A percentile compares a stretch with the other conserved stretches of the same genome.
Evolutionary conservation across 2,113 vertebrate genomes (phyloP).

Genomic region (Hydrochoerus hydrochaeris): DNA sequence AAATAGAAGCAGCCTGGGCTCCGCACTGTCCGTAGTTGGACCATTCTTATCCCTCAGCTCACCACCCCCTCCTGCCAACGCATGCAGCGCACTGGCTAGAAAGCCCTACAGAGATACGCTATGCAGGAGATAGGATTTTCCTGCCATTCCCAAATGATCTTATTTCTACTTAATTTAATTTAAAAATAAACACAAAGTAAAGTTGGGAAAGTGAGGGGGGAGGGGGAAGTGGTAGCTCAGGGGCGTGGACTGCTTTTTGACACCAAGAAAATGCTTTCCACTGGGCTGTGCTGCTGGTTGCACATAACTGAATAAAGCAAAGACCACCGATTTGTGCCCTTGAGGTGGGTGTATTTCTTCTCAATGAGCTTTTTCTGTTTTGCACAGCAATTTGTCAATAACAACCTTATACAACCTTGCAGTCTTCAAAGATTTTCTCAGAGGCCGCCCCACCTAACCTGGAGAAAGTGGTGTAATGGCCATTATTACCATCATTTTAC

Average conservation of each 20-base stretch:
- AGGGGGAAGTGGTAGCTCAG: not conserved
- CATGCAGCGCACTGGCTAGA: not conserved
- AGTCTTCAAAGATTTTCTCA: not conserved
- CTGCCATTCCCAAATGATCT: not conserved
- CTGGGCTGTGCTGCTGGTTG: not conserved
- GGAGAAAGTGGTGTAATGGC: rapidly evolving
- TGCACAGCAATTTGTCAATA: not conserved
- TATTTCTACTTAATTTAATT: conserved; percentile 3
- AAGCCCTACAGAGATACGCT: not conserved
- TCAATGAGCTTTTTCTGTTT: not conserved
- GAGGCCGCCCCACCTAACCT: not conserved
- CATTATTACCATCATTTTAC: not conserved
- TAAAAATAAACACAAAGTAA: not conserved
- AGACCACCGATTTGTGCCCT: not conserved
- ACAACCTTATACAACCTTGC: not conserved
- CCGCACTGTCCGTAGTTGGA: not conserved
- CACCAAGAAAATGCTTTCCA: not conserved
- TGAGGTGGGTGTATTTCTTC: not conserved
- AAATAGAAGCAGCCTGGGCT: not conserved
- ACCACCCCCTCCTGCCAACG: not conserved
- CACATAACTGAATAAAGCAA: not conserved
- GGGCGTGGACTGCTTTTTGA: not conserved
- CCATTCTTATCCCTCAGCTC: not conserved
- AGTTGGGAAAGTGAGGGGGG: not conserved
- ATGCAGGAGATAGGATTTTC: not conserved